These are phyloP conservation scores for Rhabdornis inornatus DNA, from an alignment of 2,113 vertebrate species.

Conservation along the genomic window DNA sequence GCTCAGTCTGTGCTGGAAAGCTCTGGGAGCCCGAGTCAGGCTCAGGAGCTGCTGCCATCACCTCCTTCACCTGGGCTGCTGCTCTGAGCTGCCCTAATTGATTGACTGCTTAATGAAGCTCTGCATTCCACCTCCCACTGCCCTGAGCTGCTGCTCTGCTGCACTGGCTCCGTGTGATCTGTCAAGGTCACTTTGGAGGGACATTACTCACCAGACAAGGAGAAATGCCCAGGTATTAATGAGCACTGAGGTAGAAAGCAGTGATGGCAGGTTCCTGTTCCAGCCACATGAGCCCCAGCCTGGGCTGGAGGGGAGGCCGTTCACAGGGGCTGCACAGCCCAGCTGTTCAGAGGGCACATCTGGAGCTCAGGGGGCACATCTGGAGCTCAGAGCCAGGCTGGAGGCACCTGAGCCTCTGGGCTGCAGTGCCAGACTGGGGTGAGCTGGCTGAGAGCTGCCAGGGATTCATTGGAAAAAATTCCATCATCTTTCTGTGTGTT, in stretches of 20 bases:
- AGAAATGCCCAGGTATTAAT: neutral
- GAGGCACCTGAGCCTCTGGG: neutral
- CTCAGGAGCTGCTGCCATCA: neutral
- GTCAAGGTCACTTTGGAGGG: neutral
- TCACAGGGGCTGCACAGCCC: neutral
- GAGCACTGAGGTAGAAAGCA: neutral
- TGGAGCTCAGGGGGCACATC: neutral
- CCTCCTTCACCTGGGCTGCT: neutral
- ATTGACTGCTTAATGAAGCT: neutral
- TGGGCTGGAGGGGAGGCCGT: neutral
- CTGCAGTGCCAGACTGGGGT: neutral
- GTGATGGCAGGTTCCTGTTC: neutral
- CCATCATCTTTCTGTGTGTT: neutral
- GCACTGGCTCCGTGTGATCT: neutral
- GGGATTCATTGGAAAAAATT: neutral
- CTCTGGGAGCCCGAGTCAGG: neutral
- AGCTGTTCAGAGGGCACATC: neutral
- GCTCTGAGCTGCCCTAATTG: neutral
- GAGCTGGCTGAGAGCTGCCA: neutral
- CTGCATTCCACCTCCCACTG: neutral
- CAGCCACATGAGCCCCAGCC: neutral
- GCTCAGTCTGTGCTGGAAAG: neutral
- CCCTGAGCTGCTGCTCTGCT: neutral
- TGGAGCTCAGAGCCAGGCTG: neutral
- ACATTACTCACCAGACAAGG: neutral